A percentile compares a stretch with the other conserved stretches of the same genome.
phyloP scores from a whole-genome alignment of 2,113 vertebrate species.

The Dipodomys stephensi region DNA sequence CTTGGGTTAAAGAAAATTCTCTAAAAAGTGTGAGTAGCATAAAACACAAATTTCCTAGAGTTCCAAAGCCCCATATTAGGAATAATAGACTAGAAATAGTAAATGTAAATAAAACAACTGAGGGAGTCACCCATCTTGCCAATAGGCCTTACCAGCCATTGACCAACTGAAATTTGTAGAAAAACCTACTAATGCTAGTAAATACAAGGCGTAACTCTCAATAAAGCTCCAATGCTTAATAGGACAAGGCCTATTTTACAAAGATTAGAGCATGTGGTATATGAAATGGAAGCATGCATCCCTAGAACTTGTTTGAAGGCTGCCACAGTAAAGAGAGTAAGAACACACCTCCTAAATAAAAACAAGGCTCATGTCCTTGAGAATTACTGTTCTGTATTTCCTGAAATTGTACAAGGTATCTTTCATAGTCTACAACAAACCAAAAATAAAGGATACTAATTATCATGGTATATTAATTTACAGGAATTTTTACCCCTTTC shows the following conservation, averaged over 20 bases:
- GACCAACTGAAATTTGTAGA: neutral
- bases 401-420: neutral
- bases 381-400: neutral
- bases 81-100: neutral
- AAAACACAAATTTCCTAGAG: neutral
- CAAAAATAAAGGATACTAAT: neutral
- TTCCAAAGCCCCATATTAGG: neutral
- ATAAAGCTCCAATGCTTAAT: rapidly evolving
- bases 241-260: neutral
- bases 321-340: neutral
- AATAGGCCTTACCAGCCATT: neutral
- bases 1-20: neutral
- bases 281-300: neutral
- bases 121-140: neutral
- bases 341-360: neutral
- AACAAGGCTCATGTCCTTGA: neutral
- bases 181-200: neutral
- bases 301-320: neutral
- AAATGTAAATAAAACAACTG: neutral
- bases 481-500: neutral
- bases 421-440: neutral
- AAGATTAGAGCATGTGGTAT: neutral
- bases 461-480: neutral
- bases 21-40: neutral
- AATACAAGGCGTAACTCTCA: neutral